These are phyloP conservation scores for Linnaemya tessellans DNA, from an alignment of 2,888 invertebrate species.

Conservation along the genomic window DNA sequence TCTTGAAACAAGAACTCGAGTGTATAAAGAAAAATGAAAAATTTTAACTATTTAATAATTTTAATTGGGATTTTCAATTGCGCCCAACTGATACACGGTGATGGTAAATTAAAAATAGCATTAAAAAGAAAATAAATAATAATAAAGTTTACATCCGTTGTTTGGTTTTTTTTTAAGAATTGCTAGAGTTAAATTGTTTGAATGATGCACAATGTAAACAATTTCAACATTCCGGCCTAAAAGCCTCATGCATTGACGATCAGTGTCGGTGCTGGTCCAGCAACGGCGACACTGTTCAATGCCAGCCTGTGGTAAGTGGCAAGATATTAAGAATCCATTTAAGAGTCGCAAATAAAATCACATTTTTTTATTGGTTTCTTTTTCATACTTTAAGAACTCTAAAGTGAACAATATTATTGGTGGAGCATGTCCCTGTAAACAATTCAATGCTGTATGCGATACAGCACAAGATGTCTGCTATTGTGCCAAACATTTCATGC, in stretches of 20 bases:
- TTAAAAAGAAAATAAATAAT: background rate
- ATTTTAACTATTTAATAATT: constrained; percentile 15
- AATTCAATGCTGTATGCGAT: constrained; percentile 77
- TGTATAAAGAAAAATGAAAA: constrained; percentile 30
- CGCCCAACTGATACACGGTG: constrained; percentile 10
- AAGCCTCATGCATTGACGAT: constrained; percentile 74
- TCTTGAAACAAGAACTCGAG: constrained; percentile 5
- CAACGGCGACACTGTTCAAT: constrained; percentile 72
- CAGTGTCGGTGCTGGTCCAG: constrained; percentile 76
- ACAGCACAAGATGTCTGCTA: constrained; percentile 75
- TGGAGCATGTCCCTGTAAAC: constrained; percentile 79
- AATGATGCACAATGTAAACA: constrained; percentile 75
- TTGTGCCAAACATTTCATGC: constrained; percentile 75
- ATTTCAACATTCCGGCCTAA: constrained; percentile 73
- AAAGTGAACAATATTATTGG: constrained; percentile 79
- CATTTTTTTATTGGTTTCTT: background rate
- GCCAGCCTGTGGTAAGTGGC: constrained; percentile 76
- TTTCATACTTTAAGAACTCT: constrained; percentile 66
- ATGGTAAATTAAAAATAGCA: constrained; percentile 46
- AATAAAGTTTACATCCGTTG: background rate
- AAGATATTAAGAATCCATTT: background rate
- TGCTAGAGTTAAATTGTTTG: constrained; percentile 77
- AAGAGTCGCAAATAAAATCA: background rate
- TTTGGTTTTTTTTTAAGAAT: constrained; percentile 70
- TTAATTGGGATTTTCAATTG: constrained; percentile 33